A percentile compares a stretch with the other conserved stretches of the same genome.
Evolutionary conservation across 2,113 vertebrate genomes (phyloP).

Genomic region (Percina caprodes): DNA sequence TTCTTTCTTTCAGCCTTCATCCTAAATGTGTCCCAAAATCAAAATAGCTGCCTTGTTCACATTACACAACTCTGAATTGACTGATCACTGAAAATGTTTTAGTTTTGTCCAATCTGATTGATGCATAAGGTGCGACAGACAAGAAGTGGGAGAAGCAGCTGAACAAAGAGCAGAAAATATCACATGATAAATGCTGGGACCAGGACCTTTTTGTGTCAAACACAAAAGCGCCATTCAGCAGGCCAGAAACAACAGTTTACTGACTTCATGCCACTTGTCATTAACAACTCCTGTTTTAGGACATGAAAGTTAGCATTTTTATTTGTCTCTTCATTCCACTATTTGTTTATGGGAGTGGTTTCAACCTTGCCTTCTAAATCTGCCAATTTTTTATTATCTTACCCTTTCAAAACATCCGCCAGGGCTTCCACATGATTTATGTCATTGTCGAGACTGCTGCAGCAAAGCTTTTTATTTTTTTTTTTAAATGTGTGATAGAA

Average conservation of each 20-base stretch:
- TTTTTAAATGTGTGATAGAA: slow-evolving; percentile 12
- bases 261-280: slow-evolving; percentile 11
- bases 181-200: slow-evolving; percentile 18
- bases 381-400: not conserved
- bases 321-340: not conserved
- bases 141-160: not conserved
- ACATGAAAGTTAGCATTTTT: not conserved
- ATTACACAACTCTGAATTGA: slow-evolving; percentile 6
- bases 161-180: not conserved
- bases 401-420: slow-evolving; percentile 8
- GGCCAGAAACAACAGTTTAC: not conserved
- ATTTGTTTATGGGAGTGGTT: not conserved
- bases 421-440: slow-evolving; percentile 35
- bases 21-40: not conserved
- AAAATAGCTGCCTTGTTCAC: not conserved
- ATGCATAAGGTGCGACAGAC: slow-evolving; percentile 5
- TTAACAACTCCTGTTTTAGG: not conserved
- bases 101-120: not conserved
- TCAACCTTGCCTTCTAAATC: not conserved
- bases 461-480: slow-evolving; percentile 23
- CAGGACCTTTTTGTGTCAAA: slow-evolving; percentile 21
- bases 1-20: too few relatives aligned
- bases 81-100: slow-evolving; percentile 13
- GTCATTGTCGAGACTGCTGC: not conserved
- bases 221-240: not conserved